Evolutionary conservation across 2,797 vertebrate species (phyloP).

Genomic region (Cuniculus paca): DNA sequence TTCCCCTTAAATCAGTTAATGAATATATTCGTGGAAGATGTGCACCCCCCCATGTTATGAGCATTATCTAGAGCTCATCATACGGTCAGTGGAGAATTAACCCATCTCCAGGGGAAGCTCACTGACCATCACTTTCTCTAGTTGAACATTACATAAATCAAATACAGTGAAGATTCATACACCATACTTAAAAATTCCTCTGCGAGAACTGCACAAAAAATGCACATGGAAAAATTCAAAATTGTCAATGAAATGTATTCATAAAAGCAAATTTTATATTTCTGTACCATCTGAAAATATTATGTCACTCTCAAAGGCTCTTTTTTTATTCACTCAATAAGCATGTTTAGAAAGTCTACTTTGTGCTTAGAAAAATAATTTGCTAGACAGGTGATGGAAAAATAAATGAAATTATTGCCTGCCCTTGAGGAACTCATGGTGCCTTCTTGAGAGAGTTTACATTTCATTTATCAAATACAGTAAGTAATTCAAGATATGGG

Average conservation of each 20-base stretch:
- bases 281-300: not conserved
- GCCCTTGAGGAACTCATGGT: not conserved
- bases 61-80: not conserved
- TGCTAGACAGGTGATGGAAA: not conserved
- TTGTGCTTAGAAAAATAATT: not conserved
- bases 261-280: not conserved
- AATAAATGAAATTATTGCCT: not conserved
- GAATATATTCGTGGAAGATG: not conserved
- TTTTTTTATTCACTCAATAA: not conserved
- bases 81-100: not conserved
- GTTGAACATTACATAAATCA: not conserved
- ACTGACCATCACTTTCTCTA: not conserved
- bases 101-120: not conserved
- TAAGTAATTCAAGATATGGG: not conserved
- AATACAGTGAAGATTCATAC: not conserved
- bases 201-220: not conserved
- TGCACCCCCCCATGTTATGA: no score
- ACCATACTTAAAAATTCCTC: not conserved
- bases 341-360: not conserved
- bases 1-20: not conserved
- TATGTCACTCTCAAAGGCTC: not conserved
- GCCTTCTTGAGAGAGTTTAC: not conserved
- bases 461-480: conserved; percentile 13
- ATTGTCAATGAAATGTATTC: not conserved
- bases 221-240: not conserved